phyloP scores from a whole-genome alignment of 2,888 invertebrate genomes.

The Epirrhoe tristata region DNA sequence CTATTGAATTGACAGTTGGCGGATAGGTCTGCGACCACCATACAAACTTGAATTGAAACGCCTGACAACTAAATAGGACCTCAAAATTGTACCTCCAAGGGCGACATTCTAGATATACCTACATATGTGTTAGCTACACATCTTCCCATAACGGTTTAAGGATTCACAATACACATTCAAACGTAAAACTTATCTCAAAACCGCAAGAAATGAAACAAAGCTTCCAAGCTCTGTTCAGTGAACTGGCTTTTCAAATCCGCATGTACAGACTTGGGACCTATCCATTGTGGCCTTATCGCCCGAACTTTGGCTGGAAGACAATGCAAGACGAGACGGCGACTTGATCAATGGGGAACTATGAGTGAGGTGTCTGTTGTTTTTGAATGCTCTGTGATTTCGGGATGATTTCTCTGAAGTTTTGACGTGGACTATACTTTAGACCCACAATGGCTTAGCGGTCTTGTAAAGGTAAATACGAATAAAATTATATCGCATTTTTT shows the following conservation, averaged over 20 bases:
- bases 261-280: slow-evolving; percentile 70
- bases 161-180: slow-evolving; percentile 21
- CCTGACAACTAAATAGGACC: too few relatives aligned
- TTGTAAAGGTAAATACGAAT: too few relatives aligned
- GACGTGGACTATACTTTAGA: neutral
- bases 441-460: neutral
- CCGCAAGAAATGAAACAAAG: slow-evolving; percentile 57
- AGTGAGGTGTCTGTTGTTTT: slow-evolving; percentile 34
- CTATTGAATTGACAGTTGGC: too few relatives aligned
- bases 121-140: neutral
- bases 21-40: too few relatives aligned
- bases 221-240: slow-evolving; percentile 54
- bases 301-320: slow-evolving; percentile 73
- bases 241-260: slow-evolving; percentile 68
- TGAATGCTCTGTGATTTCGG: slow-evolving; percentile 21
- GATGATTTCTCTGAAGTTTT: slow-evolving; percentile 19
- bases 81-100: too few relatives aligned
- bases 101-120: too few relatives aligned
- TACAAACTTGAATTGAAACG: too few relatives aligned
- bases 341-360: slow-evolving; percentile 30
- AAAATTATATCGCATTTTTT: too few relatives aligned
- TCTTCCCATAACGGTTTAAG: neutral
- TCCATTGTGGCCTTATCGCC: slow-evolving; percentile 63
- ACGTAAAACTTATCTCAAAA: slow-evolving; percentile 42
- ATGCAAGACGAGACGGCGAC: slow-evolving; percentile 59